Evolutionary conservation across 2,888 invertebrate species (phyloP).

Genomic region (Acronicta psi): DNA sequence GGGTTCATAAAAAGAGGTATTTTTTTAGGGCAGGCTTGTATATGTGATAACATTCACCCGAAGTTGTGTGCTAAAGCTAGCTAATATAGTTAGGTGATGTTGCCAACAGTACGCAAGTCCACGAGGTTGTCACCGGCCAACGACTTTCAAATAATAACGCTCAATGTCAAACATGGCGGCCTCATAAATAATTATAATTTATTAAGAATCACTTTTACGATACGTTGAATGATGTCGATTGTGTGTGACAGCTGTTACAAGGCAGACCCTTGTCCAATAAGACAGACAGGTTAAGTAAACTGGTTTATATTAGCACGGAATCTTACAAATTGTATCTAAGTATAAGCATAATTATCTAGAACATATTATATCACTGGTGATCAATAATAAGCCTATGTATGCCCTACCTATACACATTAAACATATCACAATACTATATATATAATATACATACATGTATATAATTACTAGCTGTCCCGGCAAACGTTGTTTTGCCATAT

Average conservation of each 20-base stretch:
- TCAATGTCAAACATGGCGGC: conserved; percentile 30
- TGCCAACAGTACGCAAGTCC: not conserved
- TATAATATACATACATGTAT: too few relatives aligned
- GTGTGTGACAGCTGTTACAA: conserved; percentile 20
- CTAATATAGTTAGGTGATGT: not conserved
- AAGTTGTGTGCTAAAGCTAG: too few relatives aligned
- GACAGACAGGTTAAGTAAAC: conserved; percentile 25
- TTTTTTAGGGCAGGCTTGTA: too few relatives aligned
- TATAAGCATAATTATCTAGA: not conserved
- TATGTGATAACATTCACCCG: too few relatives aligned
- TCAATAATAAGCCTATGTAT: not conserved
- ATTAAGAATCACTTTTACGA: conserved; percentile 33
- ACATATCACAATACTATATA: too few relatives aligned
- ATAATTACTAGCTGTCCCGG: too few relatives aligned
- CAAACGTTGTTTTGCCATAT: too few relatives aligned
- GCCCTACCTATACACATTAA: too few relatives aligned
- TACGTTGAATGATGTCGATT: conserved; percentile 37
- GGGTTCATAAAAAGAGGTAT: too few relatives aligned
- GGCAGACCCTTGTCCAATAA: conserved; percentile 14
- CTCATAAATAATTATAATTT: conserved; percentile 32
- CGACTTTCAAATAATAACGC: conserved; percentile 24
- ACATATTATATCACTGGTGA: not conserved
- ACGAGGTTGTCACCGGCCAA: not conserved
- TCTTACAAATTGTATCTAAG: conserved; percentile 16
- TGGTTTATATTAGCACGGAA: conserved; percentile 27